phyloP scores from a whole-genome alignment of 2,113 vertebrate species.

The Oreotrochilus melanogaster region DNA sequence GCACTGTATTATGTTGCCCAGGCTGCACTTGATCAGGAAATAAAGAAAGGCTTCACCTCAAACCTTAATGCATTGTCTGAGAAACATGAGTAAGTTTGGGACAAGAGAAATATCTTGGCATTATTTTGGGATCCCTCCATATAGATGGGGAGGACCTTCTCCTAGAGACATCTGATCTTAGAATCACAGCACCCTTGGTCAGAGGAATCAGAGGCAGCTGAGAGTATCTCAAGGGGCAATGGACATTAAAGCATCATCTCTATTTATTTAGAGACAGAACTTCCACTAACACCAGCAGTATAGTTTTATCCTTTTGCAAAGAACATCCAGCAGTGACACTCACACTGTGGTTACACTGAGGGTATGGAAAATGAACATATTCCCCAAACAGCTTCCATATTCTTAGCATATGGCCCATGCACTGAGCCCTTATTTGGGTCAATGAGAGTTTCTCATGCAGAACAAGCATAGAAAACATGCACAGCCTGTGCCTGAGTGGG shows the following conservation, averaged over 20 bases:
- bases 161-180: not conserved
- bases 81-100: not conserved
- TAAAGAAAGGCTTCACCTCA: not conserved
- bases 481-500: slow-evolving; percentile 39
- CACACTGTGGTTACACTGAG: not conserved
- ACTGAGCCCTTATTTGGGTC: slow-evolving; percentile 47
- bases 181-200: not conserved
- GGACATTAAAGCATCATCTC: not conserved
- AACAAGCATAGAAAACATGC: slow-evolving; percentile 17
- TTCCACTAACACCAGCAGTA: not conserved
- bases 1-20: accelerated
- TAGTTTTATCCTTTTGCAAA: not conserved
- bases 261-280: not conserved
- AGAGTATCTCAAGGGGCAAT: not conserved
- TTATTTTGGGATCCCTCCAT: not conserved
- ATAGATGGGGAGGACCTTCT: not conserved
- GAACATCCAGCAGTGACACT: not conserved
- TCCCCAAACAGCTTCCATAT: slow-evolving; percentile 30
- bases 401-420: slow-evolving; percentile 1
- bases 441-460: slow-evolving; percentile 62
- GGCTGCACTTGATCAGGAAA: not conserved
- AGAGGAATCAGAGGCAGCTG: not conserved
- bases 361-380: not conserved
- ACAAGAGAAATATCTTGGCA: not conserved
- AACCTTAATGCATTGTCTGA: not conserved